phyloP scores from a whole-genome alignment of 2,888 invertebrate genomes.

The Eupelmus urozonus region DNA sequence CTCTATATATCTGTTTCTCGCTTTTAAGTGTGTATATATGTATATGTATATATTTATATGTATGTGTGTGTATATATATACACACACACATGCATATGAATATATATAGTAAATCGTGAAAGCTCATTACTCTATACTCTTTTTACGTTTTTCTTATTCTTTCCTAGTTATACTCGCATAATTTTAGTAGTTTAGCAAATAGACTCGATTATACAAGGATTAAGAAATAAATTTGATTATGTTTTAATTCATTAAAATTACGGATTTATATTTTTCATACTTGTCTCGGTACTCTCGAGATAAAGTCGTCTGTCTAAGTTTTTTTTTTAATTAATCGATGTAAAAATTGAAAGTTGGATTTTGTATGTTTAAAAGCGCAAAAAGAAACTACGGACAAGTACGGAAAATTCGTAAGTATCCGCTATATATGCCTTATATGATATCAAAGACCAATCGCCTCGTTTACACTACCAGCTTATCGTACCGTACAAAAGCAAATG shows the following conservation, averaged over 20 bases:
- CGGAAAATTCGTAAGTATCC: conserved; percentile 25
- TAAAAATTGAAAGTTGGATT: conserved; percentile 52
- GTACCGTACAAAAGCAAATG: conserved; percentile 48
- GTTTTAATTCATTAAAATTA: conserved; percentile 55
- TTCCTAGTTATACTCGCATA: conserved; percentile 27
- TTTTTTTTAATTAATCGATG: conserved; percentile 35
- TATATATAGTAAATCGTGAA: no score
- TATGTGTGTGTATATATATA: no score
- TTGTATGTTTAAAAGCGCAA: conserved; percentile 42
- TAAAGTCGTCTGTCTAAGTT: conserved; percentile 11
- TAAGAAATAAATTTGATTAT: conserved; percentile 58
- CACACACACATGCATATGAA: no score
- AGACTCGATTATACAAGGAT: conserved; percentile 57
- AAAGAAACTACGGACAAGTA: conserved; percentile 47
- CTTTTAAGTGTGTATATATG: conserved; percentile 57
- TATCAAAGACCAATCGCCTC: conserved; percentile 46
- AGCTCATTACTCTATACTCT: conserved; percentile 52
- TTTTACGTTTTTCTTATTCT: neutral
- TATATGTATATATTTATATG: no score
- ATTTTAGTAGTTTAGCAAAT: conserved; percentile 47
- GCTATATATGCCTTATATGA: conserved; percentile 37
- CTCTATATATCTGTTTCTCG: conserved; percentile 45
- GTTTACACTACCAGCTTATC: conserved; percentile 5
- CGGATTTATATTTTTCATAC: conserved; percentile 12
- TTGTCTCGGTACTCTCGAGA: neutral